phyloP scores from a whole-genome alignment of 2,797 vertebrate genomes.

The Intellagama lesueurii region DNA sequence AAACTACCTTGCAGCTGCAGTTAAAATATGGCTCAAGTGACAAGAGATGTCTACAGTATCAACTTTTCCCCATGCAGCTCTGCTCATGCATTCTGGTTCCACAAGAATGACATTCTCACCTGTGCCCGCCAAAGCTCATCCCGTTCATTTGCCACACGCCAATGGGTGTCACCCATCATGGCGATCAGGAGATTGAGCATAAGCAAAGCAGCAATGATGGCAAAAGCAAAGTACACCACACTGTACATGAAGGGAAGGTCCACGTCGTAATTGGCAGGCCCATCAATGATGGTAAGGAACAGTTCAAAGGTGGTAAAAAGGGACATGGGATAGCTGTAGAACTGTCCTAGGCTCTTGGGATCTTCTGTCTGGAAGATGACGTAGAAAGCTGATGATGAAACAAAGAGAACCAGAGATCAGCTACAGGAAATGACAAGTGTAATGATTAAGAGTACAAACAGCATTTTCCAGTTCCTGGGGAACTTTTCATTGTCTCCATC shows the following conservation, averaged over 20 bases:
- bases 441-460: not conserved
- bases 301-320: constrained; percentile 84
- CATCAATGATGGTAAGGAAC: constrained; percentile 83
- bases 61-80: not conserved
- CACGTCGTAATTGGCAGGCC: constrained; percentile 80
- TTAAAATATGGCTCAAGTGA: not conserved
- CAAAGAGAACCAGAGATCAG: not conserved
- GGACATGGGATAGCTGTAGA: constrained; percentile 79
- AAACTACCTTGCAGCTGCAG: not conserved
- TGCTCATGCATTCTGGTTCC: not conserved
- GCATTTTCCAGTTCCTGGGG: too few species aligned
- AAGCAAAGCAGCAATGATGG: constrained; percentile 80
- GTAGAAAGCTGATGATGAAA: constrained; percentile 75
- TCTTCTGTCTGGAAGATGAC: constrained; percentile 83
- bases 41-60: not conserved
- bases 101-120: constrained; percentile 60
- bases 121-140: constrained; percentile 84
- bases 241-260: constrained; percentile 81
- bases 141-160: constrained; percentile 80
- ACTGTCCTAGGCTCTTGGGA: constrained; percentile 75
- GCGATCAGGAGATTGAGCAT: constrained; percentile 85
- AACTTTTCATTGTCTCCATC: too few species aligned
- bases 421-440: not conserved
- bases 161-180: constrained; percentile 86
- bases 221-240: constrained; percentile 77